A percentile compares a stretch with the other conserved stretches of the same genome.
Conservation (phyloP, 2,113 vertebrate genomes). For the Thalassarche chlororhynchos region DNA sequence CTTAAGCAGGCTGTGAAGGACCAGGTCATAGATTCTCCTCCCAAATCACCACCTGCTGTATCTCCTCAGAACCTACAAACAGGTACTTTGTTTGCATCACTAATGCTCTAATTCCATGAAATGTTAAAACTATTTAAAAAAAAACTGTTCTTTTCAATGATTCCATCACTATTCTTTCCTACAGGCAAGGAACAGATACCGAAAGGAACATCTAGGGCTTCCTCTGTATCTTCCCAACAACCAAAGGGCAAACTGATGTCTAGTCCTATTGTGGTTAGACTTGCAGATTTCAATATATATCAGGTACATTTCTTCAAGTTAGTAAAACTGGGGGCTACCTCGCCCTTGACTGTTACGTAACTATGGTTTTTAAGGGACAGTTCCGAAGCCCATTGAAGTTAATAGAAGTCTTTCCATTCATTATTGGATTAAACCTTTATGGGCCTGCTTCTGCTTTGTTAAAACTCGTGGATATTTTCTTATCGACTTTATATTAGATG, state of each 20-base stretch:
- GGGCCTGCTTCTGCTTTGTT: neutral
- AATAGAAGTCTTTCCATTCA: neutral
- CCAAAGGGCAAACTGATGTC: conserved; percentile 93
- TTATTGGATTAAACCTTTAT: neutral
- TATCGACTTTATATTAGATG: neutral
- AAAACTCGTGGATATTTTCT: neutral
- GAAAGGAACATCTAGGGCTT: conserved; percentile 77
- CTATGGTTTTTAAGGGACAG: neutral
- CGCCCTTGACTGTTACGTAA: neutral
- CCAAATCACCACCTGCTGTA: conserved; percentile 70
- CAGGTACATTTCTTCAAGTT: conserved; percentile 82
- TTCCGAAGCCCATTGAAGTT: neutral
- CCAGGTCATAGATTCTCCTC: conserved; percentile 73
- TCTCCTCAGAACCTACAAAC: conserved; percentile 82
- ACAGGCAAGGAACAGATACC: conserved; percentile 75
- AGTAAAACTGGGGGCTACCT: neutral
- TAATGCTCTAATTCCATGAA: neutral
- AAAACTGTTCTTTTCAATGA: neutral
- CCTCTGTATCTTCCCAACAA: conserved; percentile 76
- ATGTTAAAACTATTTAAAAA: neutral
- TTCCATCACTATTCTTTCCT: conserved; percentile 54
- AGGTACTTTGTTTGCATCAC: conserved; percentile 59
- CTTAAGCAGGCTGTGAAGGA: conserved; percentile 89
- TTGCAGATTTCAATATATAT: conserved; percentile 97
- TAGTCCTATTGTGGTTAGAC: conserved; percentile 93